A percentile compares a stretch with the other conserved stretches of the same genome.
phyloP scores from a whole-genome alignment of 2,113 vertebrate genomes.

The Kobus ellipsiprymnus region DNA sequence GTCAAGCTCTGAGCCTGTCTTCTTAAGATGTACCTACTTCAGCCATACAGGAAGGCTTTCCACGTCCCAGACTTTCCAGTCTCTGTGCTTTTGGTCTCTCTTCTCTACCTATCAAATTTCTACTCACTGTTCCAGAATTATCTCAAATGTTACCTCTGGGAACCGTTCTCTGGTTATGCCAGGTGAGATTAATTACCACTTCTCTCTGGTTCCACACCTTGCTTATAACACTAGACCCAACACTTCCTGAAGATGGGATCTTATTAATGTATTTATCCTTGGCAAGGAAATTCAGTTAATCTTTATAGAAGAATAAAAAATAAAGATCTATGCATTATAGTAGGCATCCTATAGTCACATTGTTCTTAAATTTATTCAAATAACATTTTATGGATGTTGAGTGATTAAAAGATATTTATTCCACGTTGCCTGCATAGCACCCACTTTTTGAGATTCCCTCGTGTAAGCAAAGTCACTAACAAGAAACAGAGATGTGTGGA shows the following conservation, averaged over 20 bases:
- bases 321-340: neutral
- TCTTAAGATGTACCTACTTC: neutral
- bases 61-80: neutral
- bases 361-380: conserved; percentile 18
- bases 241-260: neutral
- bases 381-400: neutral
- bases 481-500: neutral
- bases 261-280: neutral
- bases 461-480: neutral
- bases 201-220: neutral
- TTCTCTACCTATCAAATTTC: neutral
- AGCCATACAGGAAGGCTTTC: neutral
- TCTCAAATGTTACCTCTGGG: neutral
- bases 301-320: neutral
- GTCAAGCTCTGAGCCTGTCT: too few relatives aligned
- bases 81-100: neutral
- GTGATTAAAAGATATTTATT: neutral
- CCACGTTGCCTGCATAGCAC: neutral
- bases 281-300: neutral
- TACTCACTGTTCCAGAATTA: neutral
- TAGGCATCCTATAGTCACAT: neutral
- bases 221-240: neutral
- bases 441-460: neutral
- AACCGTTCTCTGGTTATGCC: neutral
- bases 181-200: neutral